Conservation (phyloP, 2,113 vertebrate species). For the Nibea albiflora region DNA sequence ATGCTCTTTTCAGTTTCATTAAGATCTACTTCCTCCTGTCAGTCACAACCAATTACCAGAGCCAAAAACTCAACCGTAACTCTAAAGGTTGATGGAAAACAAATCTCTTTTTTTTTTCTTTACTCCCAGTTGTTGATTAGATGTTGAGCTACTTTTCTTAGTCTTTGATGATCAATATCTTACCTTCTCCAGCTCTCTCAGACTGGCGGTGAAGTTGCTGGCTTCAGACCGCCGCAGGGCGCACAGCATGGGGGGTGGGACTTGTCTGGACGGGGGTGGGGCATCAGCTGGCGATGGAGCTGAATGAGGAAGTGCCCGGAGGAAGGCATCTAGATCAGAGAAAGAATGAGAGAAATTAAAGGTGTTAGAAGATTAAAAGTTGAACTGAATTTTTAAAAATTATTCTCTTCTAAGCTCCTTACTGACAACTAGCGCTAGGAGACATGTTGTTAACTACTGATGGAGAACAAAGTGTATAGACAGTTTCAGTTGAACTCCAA, state of each 20-base stretch:
- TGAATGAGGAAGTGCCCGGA: conserved; percentile 86
- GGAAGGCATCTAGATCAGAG: conserved; percentile 87
- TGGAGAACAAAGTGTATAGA: too few species aligned
- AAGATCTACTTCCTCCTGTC: not conserved
- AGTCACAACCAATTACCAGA: not conserved
- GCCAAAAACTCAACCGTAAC: not conserved
- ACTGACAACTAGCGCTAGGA: too few species aligned
- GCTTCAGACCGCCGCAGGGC: conserved; percentile 90
- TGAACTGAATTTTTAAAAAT: too few species aligned
- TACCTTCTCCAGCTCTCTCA: conserved; percentile 95
- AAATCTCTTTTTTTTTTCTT: not conserved
- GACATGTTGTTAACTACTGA: too few species aligned
- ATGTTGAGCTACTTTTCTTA: not conserved
- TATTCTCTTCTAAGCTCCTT: too few species aligned
- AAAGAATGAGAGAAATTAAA: conserved; percentile 6
- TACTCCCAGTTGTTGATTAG: too few species aligned
- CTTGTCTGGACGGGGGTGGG: conserved; percentile 79
- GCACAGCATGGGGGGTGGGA: conserved; percentile 87
- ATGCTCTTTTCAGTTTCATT: not conserved
- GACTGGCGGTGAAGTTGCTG: conserved; percentile 94
- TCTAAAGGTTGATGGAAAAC: not conserved
- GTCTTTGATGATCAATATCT: not conserved
- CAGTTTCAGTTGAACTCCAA: not conserved
- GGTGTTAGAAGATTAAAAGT: too few species aligned
- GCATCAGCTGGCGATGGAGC: conserved; percentile 74